phyloP scores from a whole-genome alignment of 1,140 invertebrate species.

The Drosophila melanica region DNA sequence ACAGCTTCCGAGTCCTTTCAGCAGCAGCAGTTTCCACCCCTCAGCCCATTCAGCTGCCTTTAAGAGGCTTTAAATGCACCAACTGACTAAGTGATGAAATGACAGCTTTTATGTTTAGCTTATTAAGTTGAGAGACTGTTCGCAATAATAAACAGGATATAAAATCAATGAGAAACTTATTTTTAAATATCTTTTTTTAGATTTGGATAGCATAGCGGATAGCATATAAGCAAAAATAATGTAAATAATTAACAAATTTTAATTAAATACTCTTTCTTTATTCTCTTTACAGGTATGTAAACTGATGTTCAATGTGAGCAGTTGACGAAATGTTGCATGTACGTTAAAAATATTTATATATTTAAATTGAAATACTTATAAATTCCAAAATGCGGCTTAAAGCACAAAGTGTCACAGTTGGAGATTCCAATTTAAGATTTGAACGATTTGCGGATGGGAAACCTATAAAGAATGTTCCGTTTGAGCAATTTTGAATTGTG shows the following conservation, averaged over 20 bases:
- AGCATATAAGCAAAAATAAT: too few relatives aligned
- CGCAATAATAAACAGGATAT: conserved; percentile 4
- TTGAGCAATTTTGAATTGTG: conserved; percentile 1
- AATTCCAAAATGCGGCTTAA: too few relatives aligned
- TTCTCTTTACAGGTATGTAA: conserved; percentile 66
- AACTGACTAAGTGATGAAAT: conserved; percentile 28
- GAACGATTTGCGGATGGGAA: not conserved
- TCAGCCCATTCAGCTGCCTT: not conserved
- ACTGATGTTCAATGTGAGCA: not conserved
- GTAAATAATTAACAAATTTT: not conserved
- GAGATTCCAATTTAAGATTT: conserved; percentile 3
- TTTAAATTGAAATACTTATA: too few relatives aligned
- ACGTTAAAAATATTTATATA: not conserved
- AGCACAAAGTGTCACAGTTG: not conserved
- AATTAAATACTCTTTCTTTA: not conserved
- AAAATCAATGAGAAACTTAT: not conserved
- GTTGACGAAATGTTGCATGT: not conserved
- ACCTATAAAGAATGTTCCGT: conserved; percentile 10
- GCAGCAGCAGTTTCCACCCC: not conserved
- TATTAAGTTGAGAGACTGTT: conserved; percentile 1
- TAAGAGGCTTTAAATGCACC: conserved; percentile 60
- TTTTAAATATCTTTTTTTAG: too few relatives aligned
- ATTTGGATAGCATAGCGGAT: too few relatives aligned
- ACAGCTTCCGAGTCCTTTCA: conserved; percentile 15
- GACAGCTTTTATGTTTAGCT: conserved; percentile 45